Conservation (phyloP, 1,140 invertebrate genomes). For the Trachelipus rathkii region DNA sequence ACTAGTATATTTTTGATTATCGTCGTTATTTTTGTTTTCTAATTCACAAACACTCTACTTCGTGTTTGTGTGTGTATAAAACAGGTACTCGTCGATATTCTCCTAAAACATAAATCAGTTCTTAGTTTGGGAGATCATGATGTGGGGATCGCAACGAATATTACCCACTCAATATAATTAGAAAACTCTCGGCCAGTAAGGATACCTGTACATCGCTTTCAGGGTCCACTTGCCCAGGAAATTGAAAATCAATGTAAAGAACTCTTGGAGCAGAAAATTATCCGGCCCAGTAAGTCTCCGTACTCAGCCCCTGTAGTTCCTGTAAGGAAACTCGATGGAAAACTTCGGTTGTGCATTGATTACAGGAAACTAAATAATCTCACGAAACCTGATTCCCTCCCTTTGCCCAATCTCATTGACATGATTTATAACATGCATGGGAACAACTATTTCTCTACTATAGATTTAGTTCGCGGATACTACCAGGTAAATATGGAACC, state of each 20-base stretch:
- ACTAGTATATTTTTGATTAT: too few species aligned
- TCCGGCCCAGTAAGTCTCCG: neutral
- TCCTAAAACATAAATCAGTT: too few species aligned
- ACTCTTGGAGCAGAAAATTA: neutral
- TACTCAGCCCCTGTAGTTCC: constrained; percentile 2
- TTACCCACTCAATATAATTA: too few species aligned
- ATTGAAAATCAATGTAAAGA: neutral
- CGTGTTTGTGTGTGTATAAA: too few species aligned
- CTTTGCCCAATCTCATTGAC: neutral
- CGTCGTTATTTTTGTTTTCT: too few species aligned
- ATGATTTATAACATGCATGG: neutral
- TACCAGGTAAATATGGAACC: neutral
- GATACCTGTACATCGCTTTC: neutral
- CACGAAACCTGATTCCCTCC: neutral
- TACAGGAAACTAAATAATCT: neutral
- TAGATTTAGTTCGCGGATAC: neutral
- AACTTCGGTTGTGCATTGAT: neutral
- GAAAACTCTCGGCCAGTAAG: too few species aligned
- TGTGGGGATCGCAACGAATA: too few species aligned
- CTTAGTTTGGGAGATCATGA: too few species aligned
- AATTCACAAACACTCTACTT: too few species aligned
- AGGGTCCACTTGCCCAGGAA: neutral
- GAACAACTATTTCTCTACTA: neutral
- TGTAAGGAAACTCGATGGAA: neutral
- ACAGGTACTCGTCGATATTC: too few species aligned